These are phyloP conservation scores for Homalodisca vitripennis DNA, from an alignment of 1,140 invertebrate genomes.

Conservation along the genomic window DNA sequence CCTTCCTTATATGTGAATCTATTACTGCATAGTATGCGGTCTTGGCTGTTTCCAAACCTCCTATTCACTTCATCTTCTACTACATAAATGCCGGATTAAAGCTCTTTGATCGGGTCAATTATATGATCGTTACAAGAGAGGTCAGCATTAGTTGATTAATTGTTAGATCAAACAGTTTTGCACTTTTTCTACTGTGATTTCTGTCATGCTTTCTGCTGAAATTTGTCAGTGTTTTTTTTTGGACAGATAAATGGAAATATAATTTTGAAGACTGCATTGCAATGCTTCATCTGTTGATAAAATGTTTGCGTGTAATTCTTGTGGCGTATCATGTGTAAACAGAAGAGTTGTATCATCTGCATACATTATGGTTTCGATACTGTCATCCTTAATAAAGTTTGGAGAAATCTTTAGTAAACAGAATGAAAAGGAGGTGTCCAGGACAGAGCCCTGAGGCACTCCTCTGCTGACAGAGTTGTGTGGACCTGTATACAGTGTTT, in stretches of 20 bases:
- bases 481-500: no score
- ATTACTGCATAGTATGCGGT: slow-evolving; percentile 9
- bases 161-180: neutral
- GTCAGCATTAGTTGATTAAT: slow-evolving; percentile 1
- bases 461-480: no score
- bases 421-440: no score
- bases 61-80: slow-evolving; percentile 9
- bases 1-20: slow-evolving; percentile 4
- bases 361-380: no score
- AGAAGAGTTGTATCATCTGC: no score
- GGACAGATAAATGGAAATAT: no score
- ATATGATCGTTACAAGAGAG: slow-evolving; percentile 2
- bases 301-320: slow-evolving; percentile 8
- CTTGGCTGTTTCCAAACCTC: slow-evolving; percentile 6
- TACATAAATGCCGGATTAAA: neutral
- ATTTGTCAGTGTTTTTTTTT: neutral
- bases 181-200: neutral
- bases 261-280: slow-evolving; percentile 2
- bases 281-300: slow-evolving; percentile 1
- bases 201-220: neutral
- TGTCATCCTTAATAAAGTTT: slow-evolving; percentile 10
- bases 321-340: no score
- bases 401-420: no score
- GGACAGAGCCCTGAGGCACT: no score
- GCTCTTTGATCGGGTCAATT: neutral